Evolutionary conservation across 2,888 invertebrate genomes (phyloP).

Genomic region (Eledona agricola): DNA sequence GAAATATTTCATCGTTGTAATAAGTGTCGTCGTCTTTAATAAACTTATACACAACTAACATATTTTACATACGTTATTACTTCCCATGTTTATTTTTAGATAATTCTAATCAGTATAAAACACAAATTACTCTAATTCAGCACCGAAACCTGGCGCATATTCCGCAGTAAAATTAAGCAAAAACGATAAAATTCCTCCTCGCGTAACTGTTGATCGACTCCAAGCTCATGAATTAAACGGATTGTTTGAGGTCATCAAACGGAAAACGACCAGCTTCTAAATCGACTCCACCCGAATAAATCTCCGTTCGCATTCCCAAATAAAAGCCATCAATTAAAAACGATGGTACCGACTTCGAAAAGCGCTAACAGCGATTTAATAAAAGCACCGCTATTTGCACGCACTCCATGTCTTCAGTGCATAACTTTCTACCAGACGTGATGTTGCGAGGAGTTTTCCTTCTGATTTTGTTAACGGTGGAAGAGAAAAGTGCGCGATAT

Average conservation of each 20-base stretch:
- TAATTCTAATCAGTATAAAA: too few species aligned
- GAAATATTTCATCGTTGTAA: too few species aligned
- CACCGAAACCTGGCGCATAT: too few species aligned
- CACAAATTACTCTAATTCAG: too few species aligned
- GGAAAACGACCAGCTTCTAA: conserved; percentile 10
- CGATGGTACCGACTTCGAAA: conserved; percentile 2
- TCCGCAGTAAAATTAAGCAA: conserved; percentile 11
- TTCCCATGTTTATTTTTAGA: too few species aligned
- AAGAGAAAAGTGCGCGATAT: conserved; percentile 44
- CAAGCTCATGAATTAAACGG: conserved; percentile 4
- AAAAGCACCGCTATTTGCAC: conserved; percentile 33
- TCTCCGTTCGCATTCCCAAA: too few species aligned
- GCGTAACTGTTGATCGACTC: conserved; percentile 22
- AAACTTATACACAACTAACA: too few species aligned
- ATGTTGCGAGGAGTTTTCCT: conserved; percentile 21
- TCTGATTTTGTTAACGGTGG: conserved; percentile 8
- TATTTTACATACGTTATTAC: too few species aligned
- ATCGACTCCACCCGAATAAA: too few species aligned
- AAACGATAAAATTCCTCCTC: conserved; percentile 14
- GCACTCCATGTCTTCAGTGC: conserved; percentile 12
- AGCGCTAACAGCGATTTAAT: conserved; percentile 23
- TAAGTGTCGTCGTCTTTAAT: too few species aligned
- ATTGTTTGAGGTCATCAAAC: conserved; percentile 30
- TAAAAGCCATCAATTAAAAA: conserved; percentile 4
- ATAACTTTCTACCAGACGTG: conserved; percentile 16